These are phyloP conservation scores for Leptinotarsa lineolata DNA, from an alignment of 1,140 invertebrate genomes.

Conservation along the genomic window DNA sequence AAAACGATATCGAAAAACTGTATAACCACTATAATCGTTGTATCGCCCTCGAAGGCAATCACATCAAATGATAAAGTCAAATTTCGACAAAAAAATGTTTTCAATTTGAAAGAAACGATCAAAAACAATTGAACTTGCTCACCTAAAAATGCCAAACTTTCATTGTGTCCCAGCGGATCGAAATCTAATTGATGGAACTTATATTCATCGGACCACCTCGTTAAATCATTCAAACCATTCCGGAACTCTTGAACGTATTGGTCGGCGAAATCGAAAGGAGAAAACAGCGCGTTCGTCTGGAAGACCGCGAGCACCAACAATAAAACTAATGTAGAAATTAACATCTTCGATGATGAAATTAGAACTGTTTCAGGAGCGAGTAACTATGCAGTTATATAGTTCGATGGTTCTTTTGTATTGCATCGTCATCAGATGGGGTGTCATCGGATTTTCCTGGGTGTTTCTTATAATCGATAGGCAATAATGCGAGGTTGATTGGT, in stretches of 20 bases:
- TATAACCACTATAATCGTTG: too few species aligned
- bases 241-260: slow-evolving; percentile 33
- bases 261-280: slow-evolving; percentile 33
- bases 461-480: not conserved
- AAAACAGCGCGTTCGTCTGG: slow-evolving; percentile 7
- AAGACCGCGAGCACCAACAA: not conserved
- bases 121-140: not conserved
- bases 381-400: slow-evolving; percentile 5
- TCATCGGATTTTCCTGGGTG: not conserved
- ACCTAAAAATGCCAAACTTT: slow-evolving; percentile 10
- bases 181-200: not conserved
- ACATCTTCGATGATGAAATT: slow-evolving; percentile 4
- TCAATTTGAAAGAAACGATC: too few species aligned
- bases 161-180: not conserved
- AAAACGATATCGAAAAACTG: too few species aligned
- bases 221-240: slow-evolving; percentile 24
- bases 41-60: too few species aligned
- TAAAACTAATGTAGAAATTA: too few species aligned
- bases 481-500: not conserved
- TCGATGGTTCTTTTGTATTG: not conserved
- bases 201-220: slow-evolving; percentile 5
- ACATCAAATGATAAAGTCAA: too few species aligned
- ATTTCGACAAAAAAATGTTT: too few species aligned
- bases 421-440: not conserved
- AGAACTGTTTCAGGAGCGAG: not conserved